Base-by-base conservation (phyloP, 2,113 vertebrate genomes). In the Tachuris rubrigastra region DNA sequence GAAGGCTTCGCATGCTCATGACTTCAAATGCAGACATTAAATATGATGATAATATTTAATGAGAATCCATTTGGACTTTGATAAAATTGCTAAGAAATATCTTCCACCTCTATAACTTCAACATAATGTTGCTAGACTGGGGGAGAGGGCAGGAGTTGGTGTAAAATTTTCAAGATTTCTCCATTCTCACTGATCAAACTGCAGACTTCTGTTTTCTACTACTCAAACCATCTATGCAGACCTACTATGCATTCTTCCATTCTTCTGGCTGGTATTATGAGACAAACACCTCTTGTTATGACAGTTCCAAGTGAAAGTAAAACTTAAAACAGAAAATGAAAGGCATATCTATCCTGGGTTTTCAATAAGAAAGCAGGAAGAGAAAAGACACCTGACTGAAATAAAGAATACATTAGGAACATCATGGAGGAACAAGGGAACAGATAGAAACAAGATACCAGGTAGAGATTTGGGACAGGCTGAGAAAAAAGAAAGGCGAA, bases 91-190 rank as follows among this genome's bases (percentile, higher is more conserved):
- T 78, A 49, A 82, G 21, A 71, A 78, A 90, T 52, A 49, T 47
- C 7, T 42, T 12, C 17, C 71, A 63, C 7, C 6, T 27, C 28
- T 50, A 17, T 9, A 49, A 35, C 37, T 31, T 58, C 37, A 58
- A 6, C 13, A 50, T 1, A 56, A 6, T 8, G 30, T 44, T 69
- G 39, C 24, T 46, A 55, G 19, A 67, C 0, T 33, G 6, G 11
- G 12, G 15, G 2, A 42, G 5, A 19, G 10, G 12, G 15, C 15
- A 87, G 30, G 22, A 73, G 7, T 13, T 20, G 12, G 2, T 25
- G 5, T 33, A 78, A 71, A 69, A 85, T 41, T 60, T 72, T 71
- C 19, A 78, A 67, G 24, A 41, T 62, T 9, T 67, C n/a, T 67
- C 50, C 12, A 9, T 27, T 67, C 31, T 63, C 24, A 67, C 28